Evolutionary conservation across 1,140 invertebrate genomes (phyloP), one percentile per base, ranked within the genome.

Genomic region (Drosophila sucinea): DNA sequence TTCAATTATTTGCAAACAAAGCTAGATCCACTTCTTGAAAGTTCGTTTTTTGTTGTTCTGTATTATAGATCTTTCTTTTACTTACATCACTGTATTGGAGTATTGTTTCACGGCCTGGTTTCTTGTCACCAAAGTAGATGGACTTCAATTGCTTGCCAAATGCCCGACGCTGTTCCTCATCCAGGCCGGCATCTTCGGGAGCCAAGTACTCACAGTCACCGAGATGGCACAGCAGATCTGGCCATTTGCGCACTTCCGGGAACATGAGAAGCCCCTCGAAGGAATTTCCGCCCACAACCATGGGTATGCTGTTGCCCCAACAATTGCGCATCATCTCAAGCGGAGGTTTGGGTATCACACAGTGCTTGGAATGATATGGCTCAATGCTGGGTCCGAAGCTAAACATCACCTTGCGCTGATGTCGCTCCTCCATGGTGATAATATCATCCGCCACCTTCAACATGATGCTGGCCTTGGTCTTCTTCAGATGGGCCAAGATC

Each of bases 401-500:
- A 40, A 85, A 90, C 76, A 86, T 82, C 1, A 91, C 70, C 4
- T 89, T 68, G 6, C 90, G 81, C 61, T 89, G 74, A 41, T 89
- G 82, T 1, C 86, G 78, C 65, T 90, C 87, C 38, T 92, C 90
- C 63, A 85, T 82, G 41, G 84, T 90, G 11, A 90, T 70, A 4
- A 91, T 74, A 8, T 87, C 73, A 17, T 89, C 79, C 6, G 78
- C 68, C 33, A 77, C 63, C 67, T 94, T 93, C 17, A 92, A 93
- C 41, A 96, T 95, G 11, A 93, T 94, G 68, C 93, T 94, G 57
- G 85, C 78, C 66, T 91, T 91, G 55, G 74, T 77, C 1, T 90
- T 77, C 10, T 73, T 66, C 6, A 92, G 54, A 75, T 90, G 80
- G 2, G 73, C 70, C 30, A 89, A 75, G 4, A 92, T 71, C 11